These are phyloP conservation scores for Trichosurus vulpecula DNA, from an alignment of 2,797 vertebrate species.

Conservation along the genomic window DNA sequence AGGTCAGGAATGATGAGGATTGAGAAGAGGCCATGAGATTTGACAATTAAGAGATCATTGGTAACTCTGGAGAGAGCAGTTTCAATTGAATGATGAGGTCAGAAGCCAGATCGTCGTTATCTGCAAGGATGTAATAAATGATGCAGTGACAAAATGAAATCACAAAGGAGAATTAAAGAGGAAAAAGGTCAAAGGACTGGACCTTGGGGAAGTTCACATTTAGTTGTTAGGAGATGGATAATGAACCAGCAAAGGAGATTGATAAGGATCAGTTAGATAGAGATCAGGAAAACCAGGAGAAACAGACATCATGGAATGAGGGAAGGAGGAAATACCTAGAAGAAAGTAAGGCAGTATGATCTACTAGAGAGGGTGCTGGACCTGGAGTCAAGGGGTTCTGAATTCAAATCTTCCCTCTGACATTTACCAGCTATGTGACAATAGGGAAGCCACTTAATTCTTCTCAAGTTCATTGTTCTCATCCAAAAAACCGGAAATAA, in stretches of 20 bases:
- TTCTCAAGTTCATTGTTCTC: not conserved
- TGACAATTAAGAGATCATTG: not conserved
- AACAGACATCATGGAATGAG: not conserved
- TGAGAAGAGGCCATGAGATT: not conserved
- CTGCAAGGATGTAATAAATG: not conserved
- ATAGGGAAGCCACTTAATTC: not conserved
- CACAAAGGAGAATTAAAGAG: not conserved
- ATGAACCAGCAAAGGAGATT: not conserved
- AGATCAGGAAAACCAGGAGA: not conserved
- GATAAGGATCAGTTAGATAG: not conserved
- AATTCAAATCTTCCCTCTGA: not conserved
- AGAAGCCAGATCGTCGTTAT: not conserved
- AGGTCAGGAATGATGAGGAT: not conserved
- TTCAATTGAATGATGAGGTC: not conserved
- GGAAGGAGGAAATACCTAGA: not conserved
- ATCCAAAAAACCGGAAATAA: not conserved
- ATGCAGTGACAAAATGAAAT: not conserved
- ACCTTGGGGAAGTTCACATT: not conserved
- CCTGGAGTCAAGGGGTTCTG: not conserved
- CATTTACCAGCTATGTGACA: not conserved
- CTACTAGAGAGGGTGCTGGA: not conserved
- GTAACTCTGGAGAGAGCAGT: not conserved
- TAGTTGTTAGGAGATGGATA: not conserved
- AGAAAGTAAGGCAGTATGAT: not conserved
- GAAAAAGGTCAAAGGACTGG: not conserved